Percentiles rank a stretch among this genome's conserved stretches.
These are phyloP conservation scores for Dryobota labecula DNA, from an alignment of 2,888 invertebrate genomes.

Conservation along the genomic window DNA sequence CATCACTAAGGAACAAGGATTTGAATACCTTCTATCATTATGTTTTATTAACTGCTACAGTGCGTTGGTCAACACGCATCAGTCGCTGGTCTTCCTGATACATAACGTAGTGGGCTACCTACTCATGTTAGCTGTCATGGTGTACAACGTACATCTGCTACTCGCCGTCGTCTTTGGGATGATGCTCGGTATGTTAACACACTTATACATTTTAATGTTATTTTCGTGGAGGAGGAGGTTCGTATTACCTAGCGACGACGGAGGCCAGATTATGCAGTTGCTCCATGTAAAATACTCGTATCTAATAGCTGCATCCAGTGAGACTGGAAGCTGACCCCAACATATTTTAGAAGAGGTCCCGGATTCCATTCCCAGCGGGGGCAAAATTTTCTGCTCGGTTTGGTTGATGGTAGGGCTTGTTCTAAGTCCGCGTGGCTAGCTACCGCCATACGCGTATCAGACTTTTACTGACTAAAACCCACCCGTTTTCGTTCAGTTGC, in stretches of 20 bases:
- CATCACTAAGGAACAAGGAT: too few relatives aligned
- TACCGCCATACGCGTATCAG: too few relatives aligned
- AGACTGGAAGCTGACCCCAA: neutral
- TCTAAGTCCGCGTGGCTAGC: too few relatives aligned
- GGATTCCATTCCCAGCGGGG: too few relatives aligned
- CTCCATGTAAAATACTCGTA: too few relatives aligned
- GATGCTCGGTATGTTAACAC: conserved; percentile 86
- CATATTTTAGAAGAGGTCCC: too few relatives aligned
- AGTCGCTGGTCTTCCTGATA: conserved; percentile 86
- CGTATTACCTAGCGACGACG: too few relatives aligned
- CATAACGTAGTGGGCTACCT: conserved; percentile 92
- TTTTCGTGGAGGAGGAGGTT: neutral
- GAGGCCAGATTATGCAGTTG: neutral
- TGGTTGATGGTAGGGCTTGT: too few relatives aligned
- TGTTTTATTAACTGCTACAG: conserved; percentile 65
- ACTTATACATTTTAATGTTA: neutral
- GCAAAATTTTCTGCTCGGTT: too few relatives aligned
- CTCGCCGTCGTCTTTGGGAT: conserved; percentile 92
- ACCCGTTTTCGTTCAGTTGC: too few relatives aligned
- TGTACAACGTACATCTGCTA: conserved; percentile 93
- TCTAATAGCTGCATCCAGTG: neutral
- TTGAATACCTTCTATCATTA: neutral
- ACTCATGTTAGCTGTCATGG: conserved; percentile 94
- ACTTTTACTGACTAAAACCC: too few relatives aligned
- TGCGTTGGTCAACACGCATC: conserved; percentile 81